phyloP scores from a whole-genome alignment of 2,888 invertebrate genomes.

The Phragmatobia fuliginosa region DNA sequence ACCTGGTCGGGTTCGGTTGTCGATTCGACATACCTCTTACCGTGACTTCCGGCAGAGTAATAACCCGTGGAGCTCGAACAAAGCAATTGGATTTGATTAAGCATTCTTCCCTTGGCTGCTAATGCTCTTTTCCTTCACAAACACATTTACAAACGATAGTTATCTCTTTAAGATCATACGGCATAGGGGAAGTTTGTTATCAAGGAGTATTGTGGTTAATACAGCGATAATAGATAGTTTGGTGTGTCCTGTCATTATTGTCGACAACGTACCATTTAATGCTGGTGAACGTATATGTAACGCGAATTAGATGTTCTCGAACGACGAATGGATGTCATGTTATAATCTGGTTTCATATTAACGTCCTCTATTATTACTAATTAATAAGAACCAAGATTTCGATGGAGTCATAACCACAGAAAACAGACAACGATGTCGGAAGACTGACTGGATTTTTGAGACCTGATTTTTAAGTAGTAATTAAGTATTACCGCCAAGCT shows the following conservation, averaged over 20 bases:
- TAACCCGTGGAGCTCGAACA: background rate
- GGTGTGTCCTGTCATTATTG: constrained; percentile 2
- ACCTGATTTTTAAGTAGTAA: too few relatives aligned
- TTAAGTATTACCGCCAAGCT: background rate
- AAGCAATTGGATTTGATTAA: background rate
- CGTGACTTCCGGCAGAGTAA: background rate
- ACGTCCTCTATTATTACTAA: background rate
- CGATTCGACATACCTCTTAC: background rate
- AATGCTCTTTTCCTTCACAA: background rate
- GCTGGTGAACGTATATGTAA: constrained; percentile 10
- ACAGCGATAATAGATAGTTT: constrained; percentile 2
- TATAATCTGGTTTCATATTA: background rate
- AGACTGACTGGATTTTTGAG: background rate
- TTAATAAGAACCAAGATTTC: background rate
- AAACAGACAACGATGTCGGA: background rate
- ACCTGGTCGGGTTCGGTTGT: background rate
- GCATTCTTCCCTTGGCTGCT: background rate
- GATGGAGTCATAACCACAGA: too few relatives aligned
- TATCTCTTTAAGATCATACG: background rate
- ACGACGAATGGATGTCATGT: background rate
- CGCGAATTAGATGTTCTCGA: background rate
- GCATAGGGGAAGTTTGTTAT: constrained; percentile 10
- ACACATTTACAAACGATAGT: background rate
- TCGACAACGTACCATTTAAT: constrained; percentile 40
- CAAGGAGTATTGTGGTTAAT: constrained; percentile 4